Evolutionary conservation across 2,888 invertebrate species (phyloP).

Genomic region (Macrophya annulata): DNA sequence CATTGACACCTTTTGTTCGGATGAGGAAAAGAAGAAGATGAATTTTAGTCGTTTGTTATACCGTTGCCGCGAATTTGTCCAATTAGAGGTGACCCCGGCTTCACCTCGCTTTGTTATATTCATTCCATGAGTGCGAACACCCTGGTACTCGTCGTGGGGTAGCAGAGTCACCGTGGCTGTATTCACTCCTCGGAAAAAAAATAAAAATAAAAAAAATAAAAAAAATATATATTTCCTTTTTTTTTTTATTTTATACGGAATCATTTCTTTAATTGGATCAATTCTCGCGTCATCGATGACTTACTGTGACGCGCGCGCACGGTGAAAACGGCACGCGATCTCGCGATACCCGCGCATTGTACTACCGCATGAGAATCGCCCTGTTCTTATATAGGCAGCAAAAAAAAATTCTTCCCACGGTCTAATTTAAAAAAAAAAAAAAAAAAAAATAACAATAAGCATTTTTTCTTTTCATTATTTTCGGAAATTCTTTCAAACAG

Average conservation of each 20-base stretch:
- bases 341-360: background rate
- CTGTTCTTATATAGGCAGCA: background rate
- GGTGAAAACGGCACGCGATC: background rate
- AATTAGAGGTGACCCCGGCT: constrained; percentile 55
- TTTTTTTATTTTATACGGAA: background rate
- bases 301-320: background rate
- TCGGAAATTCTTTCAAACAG: background rate
- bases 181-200: background rate
- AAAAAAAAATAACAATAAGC: no score
- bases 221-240: background rate
- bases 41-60: constrained; percentile 46
- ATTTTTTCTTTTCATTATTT: background rate
- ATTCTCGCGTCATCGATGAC: constrained; percentile 30
- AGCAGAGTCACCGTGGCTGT: background rate
- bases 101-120: constrained; percentile 51
- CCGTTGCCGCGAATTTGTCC: constrained; percentile 43
- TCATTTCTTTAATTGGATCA: constrained; percentile 53
- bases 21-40: constrained; percentile 35
- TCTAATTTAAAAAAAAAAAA: no score
- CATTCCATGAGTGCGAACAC: constrained; percentile 51
- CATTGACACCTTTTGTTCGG: constrained; percentile 48
- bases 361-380: background rate
- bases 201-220: no score
- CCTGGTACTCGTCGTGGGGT: constrained; percentile 36
- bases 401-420: background rate